Base-by-base conservation (phyloP, 37 sponge, comb jelly and placozoan species). In the Spongilla lacustris region DNA sequence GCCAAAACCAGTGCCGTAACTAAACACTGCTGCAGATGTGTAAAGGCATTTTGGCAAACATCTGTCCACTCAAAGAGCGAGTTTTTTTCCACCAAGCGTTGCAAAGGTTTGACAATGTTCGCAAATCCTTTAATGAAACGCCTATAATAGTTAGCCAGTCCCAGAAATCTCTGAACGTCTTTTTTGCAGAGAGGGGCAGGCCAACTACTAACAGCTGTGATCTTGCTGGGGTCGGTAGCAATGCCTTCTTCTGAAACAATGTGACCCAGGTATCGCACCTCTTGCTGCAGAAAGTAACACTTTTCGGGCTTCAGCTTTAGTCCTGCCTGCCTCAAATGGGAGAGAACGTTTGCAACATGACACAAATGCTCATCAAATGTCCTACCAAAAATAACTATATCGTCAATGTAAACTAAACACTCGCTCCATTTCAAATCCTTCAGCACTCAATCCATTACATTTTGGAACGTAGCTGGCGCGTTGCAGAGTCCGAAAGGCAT, bases 401-500 rank as follows among this genome's bases (percentile, higher is more conserved):
- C 86, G 67, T 85, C 86, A 6, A 85, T 6, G 71, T 85, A 85
- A 27, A 78, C 86, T 46, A 78, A 35, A 31, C 86, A 85, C 30
- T 19, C 41, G 11, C 69, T 49, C 23, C 86, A 27, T 1, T 38
- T 49, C 21, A 69, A 24, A 5, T 71, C 78, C 11, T 69, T 46
- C 72, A 85, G 49, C 48, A 85, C 86, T 37, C 49, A 9, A 25
- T 78, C 79, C 78, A 85, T 85, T 2, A 85, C 50, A 22, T 78
- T 78, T 28, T 85, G 86, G 36, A 85, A 85, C 0, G 86, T 78
- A 24, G 71, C 79, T 22, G 86, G 86, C 26, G 76, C 88, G 30
- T 87, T 81, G 67, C 73, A 73, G 29, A 87, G 28, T 25, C 88
- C 88, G 46, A 88, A 87, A 23, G 88, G 88, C 88, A 87, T 87